A percentile compares a stretch with the other conserved stretches of the same genome.
Evolutionary conservation across 2,797 vertebrate genomes (phyloP).

Genomic region (Emydoidea blandingii): DNA sequence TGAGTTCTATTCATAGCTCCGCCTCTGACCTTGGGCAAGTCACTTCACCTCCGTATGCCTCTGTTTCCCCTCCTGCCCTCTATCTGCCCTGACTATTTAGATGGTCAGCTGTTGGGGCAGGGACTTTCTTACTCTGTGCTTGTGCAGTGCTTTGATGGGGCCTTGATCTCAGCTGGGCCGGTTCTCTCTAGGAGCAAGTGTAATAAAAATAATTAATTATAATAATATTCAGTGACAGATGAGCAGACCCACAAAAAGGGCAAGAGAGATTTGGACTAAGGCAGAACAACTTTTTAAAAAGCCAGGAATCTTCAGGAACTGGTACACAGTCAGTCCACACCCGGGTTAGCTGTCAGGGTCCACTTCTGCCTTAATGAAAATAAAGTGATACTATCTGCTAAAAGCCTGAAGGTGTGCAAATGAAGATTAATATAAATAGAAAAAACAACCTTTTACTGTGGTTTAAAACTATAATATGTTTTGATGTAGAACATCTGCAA

Average conservation of each 20-base stretch:
- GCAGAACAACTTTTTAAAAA: background rate
- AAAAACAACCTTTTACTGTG: slow-evolving; percentile 33
- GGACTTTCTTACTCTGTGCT: accelerated
- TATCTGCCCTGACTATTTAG: background rate
- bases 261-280: background rate
- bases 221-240: background rate
- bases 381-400: background rate
- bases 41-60: accelerated
- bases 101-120: background rate
- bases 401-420: slow-evolving; percentile 46
- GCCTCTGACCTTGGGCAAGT: background rate
- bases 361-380: slow-evolving; percentile 45
- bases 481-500: slow-evolving; percentile 53
- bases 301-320: background rate
- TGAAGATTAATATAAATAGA: slow-evolving; percentile 2
- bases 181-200: background rate
- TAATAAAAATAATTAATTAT: background rate
- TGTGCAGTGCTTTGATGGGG: background rate
- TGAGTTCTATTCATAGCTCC: background rate
- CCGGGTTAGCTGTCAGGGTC: slow-evolving; percentile 18
- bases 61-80: background rate
- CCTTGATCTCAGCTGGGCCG: background rate
- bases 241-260: background rate
- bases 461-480: slow-evolving; percentile 43
- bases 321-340: background rate